Evolutionary conservation across 2,888 invertebrate genomes (phyloP).

Genomic region (Rhingia campestris): DNA sequence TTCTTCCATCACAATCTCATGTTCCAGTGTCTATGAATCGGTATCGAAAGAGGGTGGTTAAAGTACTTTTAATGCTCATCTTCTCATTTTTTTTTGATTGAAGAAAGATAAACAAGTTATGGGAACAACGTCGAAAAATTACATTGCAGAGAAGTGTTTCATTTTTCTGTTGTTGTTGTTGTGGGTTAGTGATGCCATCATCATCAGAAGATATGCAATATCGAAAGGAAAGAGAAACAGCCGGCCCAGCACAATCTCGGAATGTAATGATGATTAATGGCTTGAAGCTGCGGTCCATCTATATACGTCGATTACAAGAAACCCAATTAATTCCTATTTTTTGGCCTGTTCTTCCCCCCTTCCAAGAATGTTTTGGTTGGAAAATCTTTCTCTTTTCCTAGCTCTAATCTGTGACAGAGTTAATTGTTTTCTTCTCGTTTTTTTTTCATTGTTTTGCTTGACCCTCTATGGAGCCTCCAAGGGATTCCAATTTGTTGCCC

Average conservation of each 20-base stretch:
- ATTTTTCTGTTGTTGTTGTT: slow-evolving; percentile 20
- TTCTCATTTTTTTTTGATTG: slow-evolving; percentile 60
- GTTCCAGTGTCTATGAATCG: slow-evolving; percentile 25
- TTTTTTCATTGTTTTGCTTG: slow-evolving; percentile 6
- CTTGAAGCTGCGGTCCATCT: slow-evolving; percentile 59
- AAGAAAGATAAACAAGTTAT: slow-evolving; percentile 73
- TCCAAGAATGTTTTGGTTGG: slow-evolving; percentile 29
- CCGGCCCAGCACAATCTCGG: slow-evolving; percentile 49
- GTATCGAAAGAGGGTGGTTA: slow-evolving; percentile 46
- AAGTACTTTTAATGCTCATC: slow-evolving; percentile 48
- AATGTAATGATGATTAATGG: slow-evolving; percentile 74
- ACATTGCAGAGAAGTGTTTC: slow-evolving; percentile 34
- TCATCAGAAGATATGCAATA: slow-evolving; percentile 18
- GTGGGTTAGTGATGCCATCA: slow-evolving; percentile 55
- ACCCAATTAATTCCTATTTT: slow-evolving; percentile 64
- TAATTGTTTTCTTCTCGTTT: slow-evolving; percentile 59
- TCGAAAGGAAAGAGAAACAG: slow-evolving; percentile 11
- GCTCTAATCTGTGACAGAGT: slow-evolving; percentile 67
- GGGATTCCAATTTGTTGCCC: slow-evolving; percentile 45
- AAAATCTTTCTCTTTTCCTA: slow-evolving; percentile 35
- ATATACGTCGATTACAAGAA: slow-evolving; percentile 62
- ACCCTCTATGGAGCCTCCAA: slow-evolving; percentile 27
- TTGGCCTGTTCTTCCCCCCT: background rate
- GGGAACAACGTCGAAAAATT: slow-evolving; percentile 50
- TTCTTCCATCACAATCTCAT: background rate